phyloP scores from a whole-genome alignment of 2,113 vertebrate species.

The Montifringilla adamsi region DNA sequence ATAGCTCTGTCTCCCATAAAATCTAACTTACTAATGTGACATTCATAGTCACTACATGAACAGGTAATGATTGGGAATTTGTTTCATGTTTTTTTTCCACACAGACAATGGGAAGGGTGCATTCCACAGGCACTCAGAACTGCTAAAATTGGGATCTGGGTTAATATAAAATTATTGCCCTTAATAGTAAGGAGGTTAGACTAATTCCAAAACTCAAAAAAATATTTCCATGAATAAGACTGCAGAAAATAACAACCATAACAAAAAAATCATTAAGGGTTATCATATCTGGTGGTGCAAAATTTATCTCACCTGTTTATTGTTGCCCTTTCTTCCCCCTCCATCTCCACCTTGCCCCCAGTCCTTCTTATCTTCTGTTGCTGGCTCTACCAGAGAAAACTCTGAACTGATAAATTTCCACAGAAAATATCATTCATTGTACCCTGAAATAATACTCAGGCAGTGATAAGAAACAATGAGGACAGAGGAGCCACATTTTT shows the following conservation, averaged over 20 bases:
- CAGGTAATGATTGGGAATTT: not conserved
- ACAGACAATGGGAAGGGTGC: not conserved
- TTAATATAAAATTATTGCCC: not conserved
- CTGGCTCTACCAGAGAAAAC: not conserved
- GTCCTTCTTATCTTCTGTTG: not conserved
- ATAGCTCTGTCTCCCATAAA: not conserved
- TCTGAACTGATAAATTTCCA: not conserved
- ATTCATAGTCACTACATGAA: not conserved
- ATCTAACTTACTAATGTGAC: not conserved
- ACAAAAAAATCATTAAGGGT: not conserved
- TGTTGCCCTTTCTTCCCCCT: not conserved
- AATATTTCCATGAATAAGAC: not conserved
- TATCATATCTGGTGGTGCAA: not conserved
- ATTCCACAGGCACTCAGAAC: not conserved
- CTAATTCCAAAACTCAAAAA: not conserved
- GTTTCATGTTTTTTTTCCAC: not conserved
- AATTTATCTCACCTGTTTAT: not conserved
- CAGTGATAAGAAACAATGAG: conserved; percentile 11
- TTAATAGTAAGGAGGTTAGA: not conserved
- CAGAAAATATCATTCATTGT: not conserved
- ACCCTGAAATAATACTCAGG: conserved; percentile 1
- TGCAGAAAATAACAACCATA: not conserved
- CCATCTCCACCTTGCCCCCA: not conserved
- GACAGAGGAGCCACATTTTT: conserved; percentile 5
- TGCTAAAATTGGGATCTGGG: not conserved